A percentile compares a stretch with the other conserved stretches of the same genome.
These are phyloP conservation scores for Odontesthes bonariensis DNA, from an alignment of 2,113 vertebrate species.

Conservation along the genomic window DNA sequence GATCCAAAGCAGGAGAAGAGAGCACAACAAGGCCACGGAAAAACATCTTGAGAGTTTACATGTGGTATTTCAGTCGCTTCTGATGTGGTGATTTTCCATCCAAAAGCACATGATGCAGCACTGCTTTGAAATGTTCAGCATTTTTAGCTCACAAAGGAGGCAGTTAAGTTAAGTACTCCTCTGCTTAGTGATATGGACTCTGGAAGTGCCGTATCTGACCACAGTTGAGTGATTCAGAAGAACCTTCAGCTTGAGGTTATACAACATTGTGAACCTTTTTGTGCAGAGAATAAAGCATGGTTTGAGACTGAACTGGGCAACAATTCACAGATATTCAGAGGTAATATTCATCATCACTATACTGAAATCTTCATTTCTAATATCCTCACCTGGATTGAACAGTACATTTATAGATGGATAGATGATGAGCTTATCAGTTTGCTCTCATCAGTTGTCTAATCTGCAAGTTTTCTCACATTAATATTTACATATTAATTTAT, in stretches of 20 bases:
- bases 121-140: constrained; percentile 32
- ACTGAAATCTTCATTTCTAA: neutral
- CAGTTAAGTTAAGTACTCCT: constrained; percentile 29
- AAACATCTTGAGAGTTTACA: constrained; percentile 48
- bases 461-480: constrained; percentile 8
- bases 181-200: constrained; percentile 20
- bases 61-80: constrained; percentile 38
- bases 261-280: neutral
- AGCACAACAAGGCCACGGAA: constrained; percentile 36
- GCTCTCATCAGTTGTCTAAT: neutral
- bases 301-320: neutral
- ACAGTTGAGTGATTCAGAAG: neutral
- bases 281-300: neutral
- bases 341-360: neutral
- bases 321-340: neutral
- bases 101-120: constrained; percentile 48
- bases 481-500: no score
- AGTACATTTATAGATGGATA: no score
- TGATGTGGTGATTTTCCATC: constrained; percentile 50
- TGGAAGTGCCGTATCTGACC: constrained; percentile 28
- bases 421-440: no score
- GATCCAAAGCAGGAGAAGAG: constrained; percentile 38
- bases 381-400: no score
- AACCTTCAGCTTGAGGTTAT: neutral
- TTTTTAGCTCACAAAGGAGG: constrained; percentile 21